Base-by-base conservation (phyloP, 1,140 invertebrate species). In the Bactericera cockerelli region DNA sequence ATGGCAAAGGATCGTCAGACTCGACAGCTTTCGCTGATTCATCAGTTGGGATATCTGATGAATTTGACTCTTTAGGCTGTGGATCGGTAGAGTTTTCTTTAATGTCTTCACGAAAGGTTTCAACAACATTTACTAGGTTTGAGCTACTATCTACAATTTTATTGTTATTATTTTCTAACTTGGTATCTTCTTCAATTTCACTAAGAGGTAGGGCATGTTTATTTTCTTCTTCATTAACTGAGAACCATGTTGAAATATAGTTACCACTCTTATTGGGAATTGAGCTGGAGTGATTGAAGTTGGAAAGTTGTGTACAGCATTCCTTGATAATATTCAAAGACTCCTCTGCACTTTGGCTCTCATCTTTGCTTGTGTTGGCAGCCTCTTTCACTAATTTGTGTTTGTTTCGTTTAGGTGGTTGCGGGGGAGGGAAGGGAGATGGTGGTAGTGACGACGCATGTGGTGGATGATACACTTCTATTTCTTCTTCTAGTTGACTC, bases 301-400 rank as follows among this genome's bases (percentile, higher is more conserved):
- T 49, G n/a, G 42, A 49, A 49, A 49, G 42, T 49, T 49, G 42
- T n/a, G 42, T 19, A 22, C 42, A 49, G 42, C 42, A 49, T n/a
- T 4, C 42, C 22, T 49, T 49, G 42, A 49, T 49, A 10, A 49
- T 49, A 49, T 49, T 49, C 22, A 49, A 49, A 6, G 42, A 49
- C 64, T 86, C 83, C 64, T 84, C 82, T 28, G 82, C 84, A 65
- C 81, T 83, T 66, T 84, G 83, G 57, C 78, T 49, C 8, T 49
- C n/a, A 49, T 49, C 42, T 49, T 49, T 49, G 22, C 42, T 49
- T n/a, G 22, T 6, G 42, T 16, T 49, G 22, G n/a, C 22, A 19
- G 42, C n/a, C 19, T 49, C 24, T 24, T 58, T 26, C 24, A 19
- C 36, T 13, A 59, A 21, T 10, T 39, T 55, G 42, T 60, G 61